Evolutionary conservation across 2,888 invertebrate genomes (phyloP).

Genomic region (Margaritifera margaritifera): DNA sequence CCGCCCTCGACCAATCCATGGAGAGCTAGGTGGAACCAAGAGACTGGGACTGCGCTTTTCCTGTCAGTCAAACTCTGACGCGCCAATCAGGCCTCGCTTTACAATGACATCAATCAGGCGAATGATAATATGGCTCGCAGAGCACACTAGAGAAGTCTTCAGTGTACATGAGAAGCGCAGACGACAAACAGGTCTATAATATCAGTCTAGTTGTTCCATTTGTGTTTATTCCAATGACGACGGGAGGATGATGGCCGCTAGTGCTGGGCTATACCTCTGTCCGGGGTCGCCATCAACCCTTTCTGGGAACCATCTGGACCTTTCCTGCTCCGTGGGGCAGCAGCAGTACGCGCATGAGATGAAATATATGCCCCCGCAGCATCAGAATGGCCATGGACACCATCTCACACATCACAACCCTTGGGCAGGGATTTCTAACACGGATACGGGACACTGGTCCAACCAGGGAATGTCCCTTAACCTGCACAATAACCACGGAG

Average conservation of each 20-base stretch:
- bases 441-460: slow-evolving; percentile 51
- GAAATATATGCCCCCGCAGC: slow-evolving; percentile 90
- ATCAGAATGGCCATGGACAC: slow-evolving; percentile 76
- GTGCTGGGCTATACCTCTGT: slow-evolving; percentile 83
- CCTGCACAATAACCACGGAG: slow-evolving; percentile 69
- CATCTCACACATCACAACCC: slow-evolving; percentile 78
- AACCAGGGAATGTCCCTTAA: slow-evolving; percentile 80
- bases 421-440: slow-evolving; percentile 80
- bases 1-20: no score
- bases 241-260: slow-evolving; percentile 81
- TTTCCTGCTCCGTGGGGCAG: slow-evolving; percentile 70
- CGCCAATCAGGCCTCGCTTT: slow-evolving; percentile 50
- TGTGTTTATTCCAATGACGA: slow-evolving; percentile 19
- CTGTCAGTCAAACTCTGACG: slow-evolving; percentile 60
- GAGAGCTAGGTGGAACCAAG: no score
- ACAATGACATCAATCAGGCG: slow-evolving; percentile 51
- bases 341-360: slow-evolving; percentile 80
- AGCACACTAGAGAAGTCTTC: slow-evolving; percentile 47
- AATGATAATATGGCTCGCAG: slow-evolving; percentile 58
- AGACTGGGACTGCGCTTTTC: slow-evolving; percentile 30
- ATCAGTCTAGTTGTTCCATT: slow-evolving; percentile 12
- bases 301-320: slow-evolving; percentile 75
- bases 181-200: slow-evolving; percentile 46
- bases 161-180: slow-evolving; percentile 78
- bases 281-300: slow-evolving; percentile 85